Percentiles rank a stretch among this genome's conserved stretches.
Evolutionary conservation across 2,797 vertebrate species (phyloP).

Genomic region (Crocodylus rhombifer): DNA sequence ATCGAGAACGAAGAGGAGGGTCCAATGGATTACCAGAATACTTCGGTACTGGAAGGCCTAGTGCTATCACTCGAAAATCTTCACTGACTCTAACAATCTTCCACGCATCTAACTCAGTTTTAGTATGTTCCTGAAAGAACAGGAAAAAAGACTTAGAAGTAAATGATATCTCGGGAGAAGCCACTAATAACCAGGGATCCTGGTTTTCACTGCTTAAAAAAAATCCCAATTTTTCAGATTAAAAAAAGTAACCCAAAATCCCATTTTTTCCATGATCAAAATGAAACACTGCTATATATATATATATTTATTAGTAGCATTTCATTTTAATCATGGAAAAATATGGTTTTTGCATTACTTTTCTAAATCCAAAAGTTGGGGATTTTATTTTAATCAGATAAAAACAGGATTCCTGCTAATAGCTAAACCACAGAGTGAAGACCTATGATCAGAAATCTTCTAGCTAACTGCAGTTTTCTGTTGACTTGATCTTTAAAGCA

Average conservation of each 20-base stretch:
- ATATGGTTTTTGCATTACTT: no score
- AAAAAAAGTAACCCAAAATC: no score
- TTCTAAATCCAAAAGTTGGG: no score
- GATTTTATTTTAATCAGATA: no score
- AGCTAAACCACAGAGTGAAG: neutral
- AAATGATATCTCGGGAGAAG: neutral
- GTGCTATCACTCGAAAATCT: conserved; percentile 96
- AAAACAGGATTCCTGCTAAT: accelerated
- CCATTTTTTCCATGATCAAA: no score
- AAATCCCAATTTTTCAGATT: no score
- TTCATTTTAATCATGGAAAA: no score
- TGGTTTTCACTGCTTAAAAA: no score
- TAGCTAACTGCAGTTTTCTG: neutral
- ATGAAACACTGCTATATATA: no score
- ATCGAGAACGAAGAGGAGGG: conserved; percentile 95
- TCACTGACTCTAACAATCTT: conserved; percentile 97
- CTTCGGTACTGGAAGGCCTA: conserved; percentile 95
- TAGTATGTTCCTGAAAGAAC: conserved; percentile 89
- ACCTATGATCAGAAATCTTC: neutral
- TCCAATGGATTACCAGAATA: conserved; percentile 96
- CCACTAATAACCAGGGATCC: no score
- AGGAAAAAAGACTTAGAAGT: neutral
- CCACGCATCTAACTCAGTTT: conserved; percentile 92
- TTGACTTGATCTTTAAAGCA: neutral
- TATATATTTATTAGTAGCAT: no score